These are phyloP conservation scores for Bombus waltoni DNA, from an alignment of 1,140 invertebrate species.

Conservation along the genomic window DNA sequence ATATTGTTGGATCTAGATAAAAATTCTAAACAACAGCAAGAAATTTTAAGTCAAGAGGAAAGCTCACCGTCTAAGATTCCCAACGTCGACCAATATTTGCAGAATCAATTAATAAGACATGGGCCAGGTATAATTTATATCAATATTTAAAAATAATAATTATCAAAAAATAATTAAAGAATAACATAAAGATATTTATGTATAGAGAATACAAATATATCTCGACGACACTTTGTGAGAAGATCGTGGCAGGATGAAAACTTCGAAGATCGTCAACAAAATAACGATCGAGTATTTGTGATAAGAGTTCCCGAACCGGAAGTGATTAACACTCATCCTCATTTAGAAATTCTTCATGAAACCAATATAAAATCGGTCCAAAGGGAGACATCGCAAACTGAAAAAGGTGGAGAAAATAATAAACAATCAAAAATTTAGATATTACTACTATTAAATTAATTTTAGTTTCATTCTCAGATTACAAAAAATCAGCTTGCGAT, in stretches of 20 bases:
- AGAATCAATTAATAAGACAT: conserved; percentile 49
- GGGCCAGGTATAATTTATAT: conserved; percentile 14
- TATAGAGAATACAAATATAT: conserved; percentile 55
- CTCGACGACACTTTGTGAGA: conserved; percentile 71
- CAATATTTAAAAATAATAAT: not conserved
- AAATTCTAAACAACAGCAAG: conserved; percentile 75
- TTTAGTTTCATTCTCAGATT: conserved; percentile 84
- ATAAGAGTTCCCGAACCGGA: conserved; percentile 80
- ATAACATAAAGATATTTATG: conserved; percentile 8
- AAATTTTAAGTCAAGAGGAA: conserved; percentile 35
- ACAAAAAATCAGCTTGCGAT: conserved; percentile 93
- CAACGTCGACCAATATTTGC: conserved; percentile 50
- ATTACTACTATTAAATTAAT: not conserved
- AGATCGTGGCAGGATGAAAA: conserved; percentile 75
- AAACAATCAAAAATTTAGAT: not conserved
- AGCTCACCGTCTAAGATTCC: conserved; percentile 1
- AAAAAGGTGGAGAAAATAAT: conserved; percentile 72
- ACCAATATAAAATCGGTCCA: conserved; percentile 76
- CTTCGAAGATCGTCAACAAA: conserved; percentile 57
- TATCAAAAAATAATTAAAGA: not conserved
- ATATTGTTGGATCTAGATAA: conserved; percentile 80
- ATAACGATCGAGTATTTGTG: conserved; percentile 74
- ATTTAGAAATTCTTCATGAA: conserved; percentile 78
- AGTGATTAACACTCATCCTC: conserved; percentile 76
- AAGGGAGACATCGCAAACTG: conserved; percentile 79